Base-by-base conservation (phyloP, 2,888 invertebrate genomes). In the Eueremaeus valkanovi region DNA sequence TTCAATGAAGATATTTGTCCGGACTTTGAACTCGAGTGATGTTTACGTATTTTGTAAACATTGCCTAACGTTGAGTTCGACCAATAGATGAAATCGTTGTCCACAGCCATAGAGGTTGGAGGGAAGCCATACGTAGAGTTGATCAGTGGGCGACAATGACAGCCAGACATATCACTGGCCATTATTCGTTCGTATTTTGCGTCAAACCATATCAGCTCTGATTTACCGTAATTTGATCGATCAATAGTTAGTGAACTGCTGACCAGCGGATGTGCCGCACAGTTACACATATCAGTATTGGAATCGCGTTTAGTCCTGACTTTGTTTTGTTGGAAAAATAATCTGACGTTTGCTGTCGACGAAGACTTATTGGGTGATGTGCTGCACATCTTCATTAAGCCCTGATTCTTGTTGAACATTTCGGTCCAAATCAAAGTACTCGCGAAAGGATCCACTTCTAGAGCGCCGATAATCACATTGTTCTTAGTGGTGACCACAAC, bases 371-470 rank as follows among this genome's bases (percentile, higher is more conserved):
- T 16, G 1, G 82, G 81, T 76, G 80, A 78, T 0, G 78, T 74
- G 18, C 78, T 76, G 0, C 89, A 86, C 72, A 87, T 87, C 88
- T 90, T 89, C 68, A 91, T 83, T 45, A 86, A 85, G 6, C 88
- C 88, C 29, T 87, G 86, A n/a, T 86, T 85, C 78, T 87, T 85
- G 63, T 85, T 85, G 11, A 49, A 42, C 74, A 86, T 85, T 83
- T 92, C 91, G 73, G 92, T 88, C 93, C 93, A 94, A 80, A 89
- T 88, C 3, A 94, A 81, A 3, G 87, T 86, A 77, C 90, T 89
- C 81, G 72, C 84, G 79, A 89, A 87, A 0, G 95, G 93, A 75
- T 91, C 88, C 1, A 92, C 86, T 81, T 91, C 88, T 33, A 94
- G 83, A 81, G 89, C 88, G 5, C 87, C 86, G 33, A 93, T 87